phyloP scores from a whole-genome alignment of 2,113 vertebrate species.

The Amphiprion percula region DNA sequence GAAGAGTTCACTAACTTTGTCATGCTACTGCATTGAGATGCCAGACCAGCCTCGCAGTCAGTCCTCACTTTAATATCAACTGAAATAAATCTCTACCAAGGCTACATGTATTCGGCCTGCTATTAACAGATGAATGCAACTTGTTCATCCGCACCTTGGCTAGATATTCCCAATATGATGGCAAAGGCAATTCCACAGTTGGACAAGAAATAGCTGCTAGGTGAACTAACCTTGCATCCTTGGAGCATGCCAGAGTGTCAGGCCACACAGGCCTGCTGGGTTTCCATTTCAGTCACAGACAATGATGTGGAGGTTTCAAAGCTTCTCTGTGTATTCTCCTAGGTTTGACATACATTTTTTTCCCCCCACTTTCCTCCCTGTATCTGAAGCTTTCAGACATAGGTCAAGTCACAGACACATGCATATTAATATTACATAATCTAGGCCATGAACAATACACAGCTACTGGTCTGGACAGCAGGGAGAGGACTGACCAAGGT shows the following conservation, averaged over 20 bases:
- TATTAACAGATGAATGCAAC: slow-evolving; percentile 84
- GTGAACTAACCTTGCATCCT: slow-evolving; percentile 80
- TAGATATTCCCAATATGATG: slow-evolving; percentile 82
- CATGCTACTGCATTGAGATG: slow-evolving; percentile 84
- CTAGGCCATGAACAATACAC: not conserved
- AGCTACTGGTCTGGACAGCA: slow-evolving; percentile 11
- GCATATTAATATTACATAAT: slow-evolving; percentile 29
- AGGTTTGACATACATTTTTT: slow-evolving; percentile 5
- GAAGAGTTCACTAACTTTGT: slow-evolving; percentile 67
- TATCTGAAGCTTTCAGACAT: not conserved
- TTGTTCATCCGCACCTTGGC: slow-evolving; percentile 85
- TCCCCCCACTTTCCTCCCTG: not conserved
- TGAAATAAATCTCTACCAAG: slow-evolving; percentile 89
- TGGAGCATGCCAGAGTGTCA: slow-evolving; percentile 35
- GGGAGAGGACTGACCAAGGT: slow-evolving; percentile 19
- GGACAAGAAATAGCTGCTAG: slow-evolving; percentile 82
- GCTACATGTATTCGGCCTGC: slow-evolving; percentile 76
- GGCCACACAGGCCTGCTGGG: slow-evolving; percentile 40
- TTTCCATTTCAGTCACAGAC: slow-evolving; percentile 25
- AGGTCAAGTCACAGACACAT: slow-evolving; percentile 3
- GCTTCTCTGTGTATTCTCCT: slow-evolving; percentile 1
- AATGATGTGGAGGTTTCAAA: not conserved
- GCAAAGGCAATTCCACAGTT: slow-evolving; percentile 76
- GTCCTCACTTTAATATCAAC: slow-evolving; percentile 89
- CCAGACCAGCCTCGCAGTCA: slow-evolving; percentile 82